Evolutionary conservation across 2,113 vertebrate species (phyloP).

Genomic region (Ceratotherium simum): DNA sequence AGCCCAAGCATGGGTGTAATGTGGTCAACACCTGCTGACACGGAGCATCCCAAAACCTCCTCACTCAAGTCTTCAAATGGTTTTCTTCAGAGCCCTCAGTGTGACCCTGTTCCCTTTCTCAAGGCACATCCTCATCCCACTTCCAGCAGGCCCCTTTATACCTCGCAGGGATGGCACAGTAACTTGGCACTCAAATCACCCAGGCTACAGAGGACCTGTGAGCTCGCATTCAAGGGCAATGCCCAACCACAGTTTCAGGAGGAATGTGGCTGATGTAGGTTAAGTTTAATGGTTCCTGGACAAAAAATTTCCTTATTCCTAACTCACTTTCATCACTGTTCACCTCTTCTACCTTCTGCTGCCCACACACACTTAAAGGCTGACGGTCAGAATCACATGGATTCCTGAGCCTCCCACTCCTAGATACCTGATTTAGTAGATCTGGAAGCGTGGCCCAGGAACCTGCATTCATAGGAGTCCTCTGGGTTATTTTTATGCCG

Average conservation of each 20-base stretch:
- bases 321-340: background rate
- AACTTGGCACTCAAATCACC: background rate
- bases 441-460: background rate
- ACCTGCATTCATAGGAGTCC: background rate
- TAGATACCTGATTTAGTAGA: background rate
- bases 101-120: background rate
- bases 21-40: background rate
- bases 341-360: conserved; percentile 5
- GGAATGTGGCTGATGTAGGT: background rate
- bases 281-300: background rate
- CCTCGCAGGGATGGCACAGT: background rate
- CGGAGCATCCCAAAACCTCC: background rate
- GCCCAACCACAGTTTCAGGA: background rate
- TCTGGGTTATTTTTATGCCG: background rate
- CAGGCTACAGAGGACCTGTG: background rate
- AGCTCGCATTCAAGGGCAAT: background rate
- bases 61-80: background rate
- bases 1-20: background rate
- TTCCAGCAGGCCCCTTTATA: background rate
- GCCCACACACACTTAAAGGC: background rate
- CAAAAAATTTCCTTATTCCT: background rate
- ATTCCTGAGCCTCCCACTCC: background rate
- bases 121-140: background rate
- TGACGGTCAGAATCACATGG: background rate
- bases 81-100: background rate